Evolutionary conservation across 2,797 vertebrate species (phyloP).

Genomic region (Silurus aristotelis): DNA sequence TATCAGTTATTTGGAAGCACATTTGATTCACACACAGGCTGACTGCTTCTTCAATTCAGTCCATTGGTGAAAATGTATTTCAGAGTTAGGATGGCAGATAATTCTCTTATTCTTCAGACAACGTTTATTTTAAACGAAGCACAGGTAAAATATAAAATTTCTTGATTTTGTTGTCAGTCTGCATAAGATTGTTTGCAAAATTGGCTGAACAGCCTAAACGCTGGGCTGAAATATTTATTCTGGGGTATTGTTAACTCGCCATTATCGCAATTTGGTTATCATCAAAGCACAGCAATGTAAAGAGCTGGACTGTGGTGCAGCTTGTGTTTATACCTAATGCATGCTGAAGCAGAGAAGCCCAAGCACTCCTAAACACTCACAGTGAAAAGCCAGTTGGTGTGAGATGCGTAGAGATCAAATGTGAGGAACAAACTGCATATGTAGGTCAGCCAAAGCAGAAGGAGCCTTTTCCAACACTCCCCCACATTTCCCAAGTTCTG

Average conservation of each 20-base stretch:
- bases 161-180: background rate
- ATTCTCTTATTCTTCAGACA: background rate
- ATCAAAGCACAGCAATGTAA: background rate
- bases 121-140: background rate
- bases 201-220: background rate
- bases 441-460: slow-evolving; percentile 83
- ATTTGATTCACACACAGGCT: background rate
- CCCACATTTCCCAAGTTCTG: slow-evolving; percentile 74
- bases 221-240: background rate
- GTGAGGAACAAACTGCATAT: slow-evolving; percentile 81
- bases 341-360: slow-evolving; percentile 62
- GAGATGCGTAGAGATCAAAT: slow-evolving; percentile 73
- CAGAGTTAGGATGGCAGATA: background rate
- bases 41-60: background rate
- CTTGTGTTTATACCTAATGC: slow-evolving; percentile 59
- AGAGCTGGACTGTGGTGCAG: slow-evolving; percentile 49
- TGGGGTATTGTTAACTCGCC: background rate
- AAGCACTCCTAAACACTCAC: slow-evolving; percentile 74
- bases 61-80: background rate
- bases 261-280: background rate
- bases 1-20: background rate
- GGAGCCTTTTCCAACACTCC: slow-evolving; percentile 73
- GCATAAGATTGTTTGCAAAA: background rate
- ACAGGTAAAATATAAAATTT: background rate
- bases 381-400: slow-evolving; percentile 71